Evolutionary conservation across 2,797 vertebrate species (phyloP).

Genomic region (Scomberomorus guttatus): DNA sequence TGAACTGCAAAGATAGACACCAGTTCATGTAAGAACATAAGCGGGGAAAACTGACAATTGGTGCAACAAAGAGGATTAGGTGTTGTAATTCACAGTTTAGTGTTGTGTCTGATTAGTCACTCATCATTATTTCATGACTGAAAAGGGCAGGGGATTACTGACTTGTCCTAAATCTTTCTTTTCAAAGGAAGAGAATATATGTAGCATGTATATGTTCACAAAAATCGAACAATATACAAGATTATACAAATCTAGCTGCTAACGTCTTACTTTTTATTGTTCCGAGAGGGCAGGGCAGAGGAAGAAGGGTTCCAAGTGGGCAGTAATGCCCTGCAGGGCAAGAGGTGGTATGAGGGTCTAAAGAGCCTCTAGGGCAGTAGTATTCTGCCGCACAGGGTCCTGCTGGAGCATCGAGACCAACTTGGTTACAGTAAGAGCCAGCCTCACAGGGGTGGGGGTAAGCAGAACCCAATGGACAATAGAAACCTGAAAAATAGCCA

Average conservation of each 20-base stretch:
- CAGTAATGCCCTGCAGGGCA: conserved; percentile 91
- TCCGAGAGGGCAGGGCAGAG: conserved; percentile 88
- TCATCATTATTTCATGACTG: conserved; percentile 36
- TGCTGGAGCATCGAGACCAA: conserved; percentile 80
- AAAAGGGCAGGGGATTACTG: neutral
- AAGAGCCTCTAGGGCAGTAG: conserved; percentile 82
- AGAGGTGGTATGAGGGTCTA: conserved; percentile 59
- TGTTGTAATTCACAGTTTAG: conserved; percentile 29
- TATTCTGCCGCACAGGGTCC: conserved; percentile 83
- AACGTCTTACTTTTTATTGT: conserved; percentile 83
- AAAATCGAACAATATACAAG: neutral
- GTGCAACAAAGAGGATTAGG: conserved; percentile 34
- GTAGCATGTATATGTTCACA: neutral
- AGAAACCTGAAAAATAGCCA: conserved; percentile 83
- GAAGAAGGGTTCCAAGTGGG: conserved; percentile 85
- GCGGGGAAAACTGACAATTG: conserved; percentile 28
- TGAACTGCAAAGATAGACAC: conserved; percentile 57
- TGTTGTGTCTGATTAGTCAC: conserved; percentile 34
- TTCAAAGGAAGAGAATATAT: neutral
- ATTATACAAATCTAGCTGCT: conserved; percentile 2
- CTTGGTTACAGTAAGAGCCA: conserved; percentile 85
- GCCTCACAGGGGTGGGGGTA: conserved; percentile 88
- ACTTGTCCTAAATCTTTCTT: neutral
- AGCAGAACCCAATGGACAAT: conserved; percentile 87
- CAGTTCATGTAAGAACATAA: conserved; percentile 50